A percentile compares a stretch with the other conserved stretches of the same genome.
Evolutionary conservation across 2,797 vertebrate species (phyloP).

Genomic region (Pseudochromis fuscus): DNA sequence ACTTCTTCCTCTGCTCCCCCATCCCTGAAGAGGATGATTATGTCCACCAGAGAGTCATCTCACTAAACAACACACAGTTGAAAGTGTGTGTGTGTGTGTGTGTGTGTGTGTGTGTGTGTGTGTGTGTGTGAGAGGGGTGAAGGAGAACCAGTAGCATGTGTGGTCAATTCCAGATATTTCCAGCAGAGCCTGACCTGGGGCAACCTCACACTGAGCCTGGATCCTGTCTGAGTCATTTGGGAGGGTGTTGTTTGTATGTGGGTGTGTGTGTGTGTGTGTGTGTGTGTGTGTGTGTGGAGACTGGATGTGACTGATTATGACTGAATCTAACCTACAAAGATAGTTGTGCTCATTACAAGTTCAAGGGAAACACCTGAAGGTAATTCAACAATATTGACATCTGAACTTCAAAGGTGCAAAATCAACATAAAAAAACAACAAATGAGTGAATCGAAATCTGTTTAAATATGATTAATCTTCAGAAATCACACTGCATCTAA

Average conservation of each 20-base stretch:
- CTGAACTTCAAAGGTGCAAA: conserved; percentile 25
- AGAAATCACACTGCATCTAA: neutral
- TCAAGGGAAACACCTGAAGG: conserved; percentile 72
- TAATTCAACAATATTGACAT: conserved; percentile 46
- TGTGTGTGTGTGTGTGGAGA: conserved; percentile 40
- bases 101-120: conserved; percentile 19
- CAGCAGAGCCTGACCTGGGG: conserved; percentile 74
- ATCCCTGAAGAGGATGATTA: conserved; percentile 50
- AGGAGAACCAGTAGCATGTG: conserved; percentile 79
- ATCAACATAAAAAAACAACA: conserved; percentile 15
- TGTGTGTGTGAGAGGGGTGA: conserved; percentile 59
- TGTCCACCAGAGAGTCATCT: conserved; percentile 53
- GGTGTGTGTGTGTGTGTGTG: conserved; percentile 47
- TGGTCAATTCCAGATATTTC: conserved; percentile 80
- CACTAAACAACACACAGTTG: conserved; percentile 60
- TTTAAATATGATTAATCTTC: neutral
- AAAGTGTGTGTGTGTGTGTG: conserved; percentile 32
- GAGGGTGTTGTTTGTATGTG: conserved; percentile 53
- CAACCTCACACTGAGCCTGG: conserved; percentile 76
- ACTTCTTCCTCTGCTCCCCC: conserved; percentile 41
- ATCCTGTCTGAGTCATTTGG: conserved; percentile 74
- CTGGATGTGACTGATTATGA: conserved; percentile 67
- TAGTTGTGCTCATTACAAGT: conserved; percentile 54
- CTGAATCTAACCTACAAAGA: conserved; percentile 58
- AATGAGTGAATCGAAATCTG: conserved; percentile 21